A percentile compares a stretch with the other conserved stretches of the same genome.
Evolutionary conservation across 2,888 invertebrate genomes (phyloP).

Genomic region (Dinocampus coccinellae): DNA sequence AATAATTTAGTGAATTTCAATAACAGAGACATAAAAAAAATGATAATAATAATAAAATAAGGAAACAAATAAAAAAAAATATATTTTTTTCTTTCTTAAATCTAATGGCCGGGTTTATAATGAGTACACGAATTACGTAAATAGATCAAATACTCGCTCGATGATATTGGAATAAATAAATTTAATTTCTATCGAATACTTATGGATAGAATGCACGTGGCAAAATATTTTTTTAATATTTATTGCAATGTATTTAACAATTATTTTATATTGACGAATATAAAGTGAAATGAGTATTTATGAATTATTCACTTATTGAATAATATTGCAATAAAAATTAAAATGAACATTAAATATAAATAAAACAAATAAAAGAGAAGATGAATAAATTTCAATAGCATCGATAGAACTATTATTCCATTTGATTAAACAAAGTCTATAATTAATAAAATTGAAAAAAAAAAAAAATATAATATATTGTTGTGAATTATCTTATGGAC

Average conservation of each 20-base stretch:
- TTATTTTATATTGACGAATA: not conserved
- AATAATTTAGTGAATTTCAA: slow-evolving; percentile 21
- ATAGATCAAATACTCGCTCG: slow-evolving; percentile 12
- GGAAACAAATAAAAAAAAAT: slow-evolving; percentile 31
- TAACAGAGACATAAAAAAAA: slow-evolving; percentile 25
- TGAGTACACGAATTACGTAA: slow-evolving; percentile 17
- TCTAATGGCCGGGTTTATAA: slow-evolving; percentile 36
- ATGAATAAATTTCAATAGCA: slow-evolving; percentile 20
- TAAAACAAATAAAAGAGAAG: slow-evolving; percentile 33
- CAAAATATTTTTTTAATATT: not conserved
- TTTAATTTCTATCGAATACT: not conserved
- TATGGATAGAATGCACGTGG: not conserved
- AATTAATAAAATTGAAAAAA: no score
- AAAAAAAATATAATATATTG: slow-evolving; percentile 2
- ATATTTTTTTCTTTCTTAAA: slow-evolving; percentile 36
- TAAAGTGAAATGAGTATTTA: not conserved
- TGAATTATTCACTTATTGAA: not conserved
- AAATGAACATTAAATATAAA: slow-evolving; percentile 6
- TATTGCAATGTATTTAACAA: not conserved
- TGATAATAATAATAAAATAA: slow-evolving; percentile 13
- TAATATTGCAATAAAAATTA: not conserved
- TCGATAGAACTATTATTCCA: not conserved
- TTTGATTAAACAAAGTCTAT: not conserved
- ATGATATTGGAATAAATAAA: slow-evolving; percentile 22
- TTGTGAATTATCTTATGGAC: slow-evolving; percentile 1